A percentile compares a stretch with the other conserved stretches of the same genome.
Evolutionary conservation across 2,113 vertebrate genomes (phyloP).

Genomic region (Ahaetulla prasina): DNA sequence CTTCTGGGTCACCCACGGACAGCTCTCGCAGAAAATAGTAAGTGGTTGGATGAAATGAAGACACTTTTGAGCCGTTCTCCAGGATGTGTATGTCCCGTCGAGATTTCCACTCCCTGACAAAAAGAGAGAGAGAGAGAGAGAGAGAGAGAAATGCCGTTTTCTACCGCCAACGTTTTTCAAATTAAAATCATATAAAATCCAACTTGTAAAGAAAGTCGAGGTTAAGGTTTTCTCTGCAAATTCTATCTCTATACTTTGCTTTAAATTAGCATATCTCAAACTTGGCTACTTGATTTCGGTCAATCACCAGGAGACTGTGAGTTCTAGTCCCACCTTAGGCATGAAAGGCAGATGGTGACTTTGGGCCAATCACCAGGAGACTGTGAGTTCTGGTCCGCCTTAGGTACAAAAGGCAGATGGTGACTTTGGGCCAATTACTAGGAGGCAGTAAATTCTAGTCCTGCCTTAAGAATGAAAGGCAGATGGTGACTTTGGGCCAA

Average conservation of each 20-base stretch:
- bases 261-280: background rate
- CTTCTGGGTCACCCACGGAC: slow-evolving; percentile 81
- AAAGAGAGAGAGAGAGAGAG: background rate
- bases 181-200: background rate
- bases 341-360: no score
- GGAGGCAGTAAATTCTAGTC: no score
- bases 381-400: no score
- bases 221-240: background rate
- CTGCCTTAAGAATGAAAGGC: no score
- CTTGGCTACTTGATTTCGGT: background rate
- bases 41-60: slow-evolving; percentile 83
- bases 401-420: no score
- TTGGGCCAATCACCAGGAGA: no score
- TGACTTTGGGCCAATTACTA: no score
- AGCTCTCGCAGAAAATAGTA: slow-evolving; percentile 84
- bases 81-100: slow-evolving; percentile 81
- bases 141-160: background rate
- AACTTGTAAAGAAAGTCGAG: background rate
- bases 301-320: background rate
- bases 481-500: no score
- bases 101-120: slow-evolving; percentile 82
- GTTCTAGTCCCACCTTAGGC: no score
- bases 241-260: background rate
- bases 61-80: slow-evolving; percentile 85
- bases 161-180: background rate